A percentile compares a stretch with the other conserved stretches of the same genome.
These are phyloP conservation scores for Passerculus sandwichensis DNA, from an alignment of 2,797 vertebrate species.

Conservation along the genomic window DNA sequence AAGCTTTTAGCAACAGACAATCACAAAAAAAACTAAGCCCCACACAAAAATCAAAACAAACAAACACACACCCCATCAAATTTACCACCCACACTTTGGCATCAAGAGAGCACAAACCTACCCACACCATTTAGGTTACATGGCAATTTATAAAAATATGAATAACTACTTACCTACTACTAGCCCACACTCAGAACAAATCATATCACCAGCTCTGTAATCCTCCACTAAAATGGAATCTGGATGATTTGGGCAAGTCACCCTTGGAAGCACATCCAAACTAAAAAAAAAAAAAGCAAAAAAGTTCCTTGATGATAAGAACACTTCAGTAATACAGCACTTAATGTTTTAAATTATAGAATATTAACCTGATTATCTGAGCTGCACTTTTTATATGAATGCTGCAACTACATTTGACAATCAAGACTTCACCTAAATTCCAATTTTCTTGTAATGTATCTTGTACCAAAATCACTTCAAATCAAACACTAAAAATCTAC, in stretches of 20 bases:
- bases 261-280: constrained; percentile 88
- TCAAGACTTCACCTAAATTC: background rate
- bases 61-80: background rate
- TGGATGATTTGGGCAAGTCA: constrained; percentile 96
- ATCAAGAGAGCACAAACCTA: background rate
- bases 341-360: background rate
- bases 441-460: background rate
- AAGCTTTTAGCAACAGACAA: background rate
- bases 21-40: background rate
- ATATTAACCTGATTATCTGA: background rate
- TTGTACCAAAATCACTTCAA: background rate
- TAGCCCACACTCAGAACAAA: constrained; percentile 96
- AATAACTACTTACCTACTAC: constrained; percentile 88
- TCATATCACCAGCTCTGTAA: constrained; percentile 99
- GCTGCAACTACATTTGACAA: background rate
- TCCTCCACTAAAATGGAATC: constrained; percentile 96
- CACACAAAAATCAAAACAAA: background rate
- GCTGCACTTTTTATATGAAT: background rate
- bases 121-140: background rate
- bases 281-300: constrained; percentile 36
- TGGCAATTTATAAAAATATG: background rate
- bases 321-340: background rate
- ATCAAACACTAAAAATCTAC: background rate
- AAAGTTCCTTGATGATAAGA: background rate
- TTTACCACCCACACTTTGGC: background rate